Evolutionary conservation across 2,113 vertebrate genomes (phyloP).

Genomic region (Clarias magur): DNA sequence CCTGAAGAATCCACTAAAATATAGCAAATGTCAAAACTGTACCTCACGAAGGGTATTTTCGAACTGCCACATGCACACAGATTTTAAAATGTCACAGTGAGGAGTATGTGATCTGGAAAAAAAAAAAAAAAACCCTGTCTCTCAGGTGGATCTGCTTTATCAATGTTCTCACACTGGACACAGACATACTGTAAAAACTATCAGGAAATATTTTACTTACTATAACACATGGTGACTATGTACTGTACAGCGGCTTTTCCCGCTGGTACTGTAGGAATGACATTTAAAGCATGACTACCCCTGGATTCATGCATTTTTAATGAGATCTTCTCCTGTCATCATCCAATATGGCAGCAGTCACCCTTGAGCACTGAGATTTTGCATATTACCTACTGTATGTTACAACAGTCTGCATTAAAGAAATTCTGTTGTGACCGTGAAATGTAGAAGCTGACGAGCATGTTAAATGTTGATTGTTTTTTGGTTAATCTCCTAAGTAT

Average conservation of each 20-base stretch:
- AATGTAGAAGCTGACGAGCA: not conserved
- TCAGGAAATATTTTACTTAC: not conserved
- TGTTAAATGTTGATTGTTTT: not conserved
- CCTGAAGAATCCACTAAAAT: not conserved
- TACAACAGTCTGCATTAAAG: not conserved
- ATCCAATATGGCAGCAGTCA: constrained; percentile 41
- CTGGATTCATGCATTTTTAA: constrained; percentile 55
- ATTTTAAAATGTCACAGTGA: not conserved
- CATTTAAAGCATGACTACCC: constrained; percentile 53
- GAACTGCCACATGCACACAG: not conserved
- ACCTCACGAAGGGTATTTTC: not conserved
- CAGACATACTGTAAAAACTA: not conserved
- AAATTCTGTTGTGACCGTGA: not conserved
- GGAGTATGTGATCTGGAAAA: not conserved
- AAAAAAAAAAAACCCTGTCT: not conserved
- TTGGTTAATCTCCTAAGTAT: not conserved
- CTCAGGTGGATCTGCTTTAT: not conserved
- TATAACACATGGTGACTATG: not conserved
- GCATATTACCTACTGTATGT: not conserved
- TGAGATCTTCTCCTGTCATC: constrained; percentile 48
- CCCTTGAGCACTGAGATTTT: constrained; percentile 20
- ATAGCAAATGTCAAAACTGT: not conserved
- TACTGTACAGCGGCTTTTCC: constrained; percentile 7
- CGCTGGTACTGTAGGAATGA: constrained; percentile 38
- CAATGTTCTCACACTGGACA: not conserved